Evolutionary conservation across 2,797 vertebrate genomes (phyloP).

Genomic region (Spondyliosoma cantharus): DNA sequence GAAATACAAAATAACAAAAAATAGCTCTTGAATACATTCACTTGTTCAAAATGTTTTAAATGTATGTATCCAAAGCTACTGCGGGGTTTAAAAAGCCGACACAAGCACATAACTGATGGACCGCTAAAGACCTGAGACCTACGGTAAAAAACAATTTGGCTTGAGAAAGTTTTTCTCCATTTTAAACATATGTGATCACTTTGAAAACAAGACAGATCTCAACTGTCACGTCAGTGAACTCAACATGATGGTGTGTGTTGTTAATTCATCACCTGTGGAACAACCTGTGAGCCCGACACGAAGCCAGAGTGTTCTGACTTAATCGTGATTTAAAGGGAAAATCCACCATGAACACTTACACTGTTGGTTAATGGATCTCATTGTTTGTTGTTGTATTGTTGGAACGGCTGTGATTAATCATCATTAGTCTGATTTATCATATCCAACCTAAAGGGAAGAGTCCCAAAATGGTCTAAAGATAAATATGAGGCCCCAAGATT

Average conservation of each 20-base stretch:
- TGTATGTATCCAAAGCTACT: constrained; percentile 69
- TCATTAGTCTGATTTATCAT: neutral
- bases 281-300: constrained; percentile 27
- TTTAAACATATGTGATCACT: constrained; percentile 56
- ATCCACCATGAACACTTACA: constrained; percentile 41
- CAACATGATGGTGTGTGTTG: constrained; percentile 40
- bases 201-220: constrained; percentile 62
- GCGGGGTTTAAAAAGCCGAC: constrained; percentile 49
- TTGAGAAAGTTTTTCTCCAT: constrained; percentile 74
- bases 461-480: neutral
- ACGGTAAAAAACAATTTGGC: constrained; percentile 75
- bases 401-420: neutral
- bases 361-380: neutral
- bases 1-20: constrained; percentile 47
- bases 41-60: constrained; percentile 48
- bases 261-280: constrained; percentile 54
- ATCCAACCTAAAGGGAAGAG: neutral
- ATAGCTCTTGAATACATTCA: constrained; percentile 71
- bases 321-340: constrained; percentile 46
- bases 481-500: neutral
- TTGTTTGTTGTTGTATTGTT: constrained; percentile 1
- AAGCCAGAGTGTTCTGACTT: constrained; percentile 26
- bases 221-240: constrained; percentile 63
- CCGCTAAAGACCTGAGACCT: constrained; percentile 79
- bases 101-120: constrained; percentile 43